Conservation (phyloP, 2,797 vertebrate genomes). For the Myoxocephalus aenaeus region DNA sequence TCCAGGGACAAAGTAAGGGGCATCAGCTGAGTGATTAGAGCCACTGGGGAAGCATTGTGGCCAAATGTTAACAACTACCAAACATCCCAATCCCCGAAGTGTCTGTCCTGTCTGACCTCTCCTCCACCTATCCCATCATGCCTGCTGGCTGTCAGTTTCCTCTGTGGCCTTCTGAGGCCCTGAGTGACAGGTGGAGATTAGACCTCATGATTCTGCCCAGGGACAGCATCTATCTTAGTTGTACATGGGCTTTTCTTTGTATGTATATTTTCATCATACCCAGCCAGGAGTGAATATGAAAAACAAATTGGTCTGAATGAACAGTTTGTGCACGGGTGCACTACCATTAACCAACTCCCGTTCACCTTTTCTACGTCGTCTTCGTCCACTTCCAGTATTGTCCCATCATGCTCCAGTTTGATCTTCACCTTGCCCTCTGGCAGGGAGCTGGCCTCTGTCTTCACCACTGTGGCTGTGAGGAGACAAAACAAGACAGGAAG, state of each 20-base stretch:
- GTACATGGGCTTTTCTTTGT: not conserved
- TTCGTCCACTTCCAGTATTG: slow-evolving; percentile 94
- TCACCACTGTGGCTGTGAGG: slow-evolving; percentile 89
- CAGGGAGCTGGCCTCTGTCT: slow-evolving; percentile 82
- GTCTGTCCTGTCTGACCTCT: slow-evolving; percentile 4
- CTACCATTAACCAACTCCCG: not conserved
- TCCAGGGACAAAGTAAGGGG: too few relatives aligned
- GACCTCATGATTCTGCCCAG: not conserved
- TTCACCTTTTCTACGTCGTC: slow-evolving; percentile 95
- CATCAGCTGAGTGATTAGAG: not conserved
- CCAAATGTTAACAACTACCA: not conserved
- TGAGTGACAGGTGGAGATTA: slow-evolving; percentile 30
- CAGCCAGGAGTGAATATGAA: not conserved
- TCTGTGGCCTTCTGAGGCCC: slow-evolving; percentile 31
- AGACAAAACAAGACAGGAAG: slow-evolving; percentile 4
- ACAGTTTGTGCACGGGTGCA: not conserved
- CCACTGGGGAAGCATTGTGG: not conserved
- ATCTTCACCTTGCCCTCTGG: slow-evolving; percentile 94
- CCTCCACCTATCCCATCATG: slow-evolving; percentile 13
- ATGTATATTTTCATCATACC: too few relatives aligned
- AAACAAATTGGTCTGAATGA: not conserved
- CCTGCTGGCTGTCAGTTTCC: slow-evolving; percentile 13
- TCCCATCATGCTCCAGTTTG: slow-evolving; percentile 92
- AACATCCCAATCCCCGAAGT: not conserved
- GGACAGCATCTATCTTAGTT: not conserved